phyloP scores from a whole-genome alignment of 35 echinoderm and acorn worm genomes.

The Eucidaris tribuloides region DNA sequence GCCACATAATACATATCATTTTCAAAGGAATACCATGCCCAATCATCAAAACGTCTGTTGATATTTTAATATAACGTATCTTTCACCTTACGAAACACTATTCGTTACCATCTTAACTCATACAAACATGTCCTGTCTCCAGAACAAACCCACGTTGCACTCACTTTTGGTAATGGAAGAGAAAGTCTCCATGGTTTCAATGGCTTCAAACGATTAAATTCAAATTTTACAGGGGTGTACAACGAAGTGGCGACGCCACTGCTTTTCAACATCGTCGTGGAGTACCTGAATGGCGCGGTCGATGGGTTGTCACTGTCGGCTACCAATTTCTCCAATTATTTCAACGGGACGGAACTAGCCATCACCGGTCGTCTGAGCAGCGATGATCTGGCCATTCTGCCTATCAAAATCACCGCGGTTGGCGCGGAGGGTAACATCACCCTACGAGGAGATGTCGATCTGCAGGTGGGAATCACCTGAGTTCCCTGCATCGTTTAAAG shows the following conservation, averaged over 20 bases:
- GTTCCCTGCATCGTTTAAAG: too few relatives aligned
- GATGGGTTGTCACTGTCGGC: slow-evolving; percentile 40
- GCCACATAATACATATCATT: too few relatives aligned
- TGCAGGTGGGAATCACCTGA: neutral
- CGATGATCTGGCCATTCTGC: slow-evolving; percentile 8
- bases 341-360: slow-evolving; percentile 67
- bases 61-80: too few relatives aligned
- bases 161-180: too few relatives aligned
- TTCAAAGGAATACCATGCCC: too few relatives aligned
- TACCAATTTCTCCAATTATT: slow-evolving; percentile 81
- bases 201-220: too few relatives aligned
- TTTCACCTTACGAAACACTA: too few relatives aligned
- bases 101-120: too few relatives aligned
- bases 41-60: too few relatives aligned
- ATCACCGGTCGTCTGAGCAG: slow-evolving; percentile 39
- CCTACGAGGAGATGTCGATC: neutral
- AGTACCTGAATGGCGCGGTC: slow-evolving; percentile 63
- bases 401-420: neutral
- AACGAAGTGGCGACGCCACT: slow-evolving; percentile 89
- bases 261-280: slow-evolving; percentile 73
- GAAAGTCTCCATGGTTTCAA: too few relatives aligned
- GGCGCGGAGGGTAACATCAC: neutral
- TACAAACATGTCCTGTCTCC: too few relatives aligned
- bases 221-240: slow-evolving; percentile 52
- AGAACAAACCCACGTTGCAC: too few relatives aligned